Evolutionary conservation across 2,797 vertebrate genomes (phyloP), one percentile per base, ranked within the genome.

Genomic region (Ciconia nigra): DNA sequence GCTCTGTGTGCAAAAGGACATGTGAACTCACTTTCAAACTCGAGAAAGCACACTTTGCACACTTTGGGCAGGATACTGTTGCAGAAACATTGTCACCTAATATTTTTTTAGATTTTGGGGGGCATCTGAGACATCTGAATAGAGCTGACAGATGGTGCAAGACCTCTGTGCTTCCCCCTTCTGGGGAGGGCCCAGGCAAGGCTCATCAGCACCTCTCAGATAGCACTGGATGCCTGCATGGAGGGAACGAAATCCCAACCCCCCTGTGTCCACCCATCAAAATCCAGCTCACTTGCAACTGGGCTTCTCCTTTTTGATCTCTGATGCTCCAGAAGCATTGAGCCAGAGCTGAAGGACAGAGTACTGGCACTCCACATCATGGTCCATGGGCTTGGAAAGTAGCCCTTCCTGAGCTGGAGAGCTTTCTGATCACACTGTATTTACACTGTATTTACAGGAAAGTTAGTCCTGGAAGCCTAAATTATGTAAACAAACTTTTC

Each of bases 131-230:
- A 54, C 13, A 13, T 46, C 49, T 76, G 73, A 84, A 84, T 51
- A 78, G 49, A 57, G n/a, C 66, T 92, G 78, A 69, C 87, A 94
- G 89, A 95, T 89, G 94, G 86, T 76, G 37, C n/a, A 72, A 66
- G 89, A 93, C 73, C 89, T 65, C 66, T 76, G 61, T 74, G 77
- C 65, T n/a, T n/a, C n/a, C n/a, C n/a, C 77, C 83, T 90, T 76
- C 72, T 89, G 70, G 20, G 31, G 19, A 16, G 51, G 83, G 79
- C 20, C 29, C 37, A 81, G 37, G 58, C 69, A 63, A 82, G 73
- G 44, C 24, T 89, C 15, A 49, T 94, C 86, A 91, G n/a, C 80
- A 90, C 57, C 51, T 84, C 73, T 88, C 67, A 91, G 67, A 91
- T 44, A 62, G 37, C 67, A 57, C 37, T 33, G 58, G 46, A 37